Percentiles rank a stretch among this genome's conserved stretches.
Evolutionary conservation across 2,113 vertebrate species (phyloP).

Genomic region (Laterallus jamaicensis): DNA sequence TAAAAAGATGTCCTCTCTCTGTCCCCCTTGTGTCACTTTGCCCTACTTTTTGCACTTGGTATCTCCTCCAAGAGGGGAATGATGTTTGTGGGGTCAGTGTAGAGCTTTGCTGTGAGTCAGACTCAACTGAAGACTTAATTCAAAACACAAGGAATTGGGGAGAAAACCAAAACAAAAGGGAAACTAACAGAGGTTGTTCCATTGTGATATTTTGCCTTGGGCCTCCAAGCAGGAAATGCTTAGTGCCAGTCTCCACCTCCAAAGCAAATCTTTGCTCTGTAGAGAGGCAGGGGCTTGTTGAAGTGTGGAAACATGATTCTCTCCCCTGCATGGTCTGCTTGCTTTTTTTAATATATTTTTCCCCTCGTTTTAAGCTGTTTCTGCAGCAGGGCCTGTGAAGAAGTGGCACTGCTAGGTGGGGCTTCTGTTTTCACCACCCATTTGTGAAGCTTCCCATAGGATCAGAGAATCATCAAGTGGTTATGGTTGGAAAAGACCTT

Average conservation of each 20-base stretch:
- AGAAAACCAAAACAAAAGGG: not conserved
- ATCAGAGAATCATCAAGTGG: too few relatives aligned
- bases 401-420: not conserved
- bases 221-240: not conserved
- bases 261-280: not conserved
- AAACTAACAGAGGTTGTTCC: not conserved
- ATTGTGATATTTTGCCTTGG: not conserved
- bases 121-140: not conserved
- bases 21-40: not conserved
- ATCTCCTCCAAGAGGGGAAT: not conserved
- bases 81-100: not conserved
- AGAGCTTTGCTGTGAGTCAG: not conserved
- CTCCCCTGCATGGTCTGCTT: not conserved
- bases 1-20: not conserved
- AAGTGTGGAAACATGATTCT: not conserved
- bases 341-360: too few relatives aligned
- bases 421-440: not conserved
- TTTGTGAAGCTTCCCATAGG: not conserved
- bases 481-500: too few relatives aligned
- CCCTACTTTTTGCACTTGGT: slow-evolving; percentile 9
- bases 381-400: not conserved
- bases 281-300: not conserved
- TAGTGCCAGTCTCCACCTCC: not conserved
- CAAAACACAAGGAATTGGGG: not conserved
- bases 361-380: not conserved